Percentiles rank a stretch among this genome's conserved stretches.
Conservation (phyloP, 2,888 invertebrate species). For the Oligia latruncula region DNA sequence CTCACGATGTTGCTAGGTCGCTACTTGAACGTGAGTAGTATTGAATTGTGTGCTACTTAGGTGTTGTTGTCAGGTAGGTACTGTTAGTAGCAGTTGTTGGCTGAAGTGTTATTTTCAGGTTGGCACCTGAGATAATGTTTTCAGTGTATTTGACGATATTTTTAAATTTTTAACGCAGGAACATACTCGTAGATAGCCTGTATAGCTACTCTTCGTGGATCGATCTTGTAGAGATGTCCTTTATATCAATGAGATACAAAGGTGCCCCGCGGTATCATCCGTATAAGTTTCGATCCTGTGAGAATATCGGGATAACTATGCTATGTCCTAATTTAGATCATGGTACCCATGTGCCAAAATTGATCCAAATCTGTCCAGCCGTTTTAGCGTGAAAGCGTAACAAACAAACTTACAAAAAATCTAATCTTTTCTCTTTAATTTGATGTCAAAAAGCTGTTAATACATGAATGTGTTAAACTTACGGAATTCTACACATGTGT, state of each 20-base stretch:
- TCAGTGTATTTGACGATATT: not conserved
- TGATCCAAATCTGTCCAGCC: not conserved
- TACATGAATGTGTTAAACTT: not conserved
- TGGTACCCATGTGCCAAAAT: not conserved
- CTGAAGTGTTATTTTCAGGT: not conserved
- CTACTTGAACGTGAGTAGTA: conserved; percentile 24
- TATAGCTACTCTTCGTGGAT: not conserved
- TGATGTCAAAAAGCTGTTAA: not conserved
- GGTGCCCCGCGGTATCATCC: not conserved
- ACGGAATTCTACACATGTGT: not conserved
- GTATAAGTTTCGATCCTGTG: not conserved
- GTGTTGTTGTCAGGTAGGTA: not conserved
- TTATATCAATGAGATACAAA: not conserved
- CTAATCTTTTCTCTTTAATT: no score
- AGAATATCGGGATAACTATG: not conserved
- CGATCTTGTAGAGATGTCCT: not conserved
- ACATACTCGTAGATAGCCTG: not conserved
- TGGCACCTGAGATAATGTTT: not conserved
- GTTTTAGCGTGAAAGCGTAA: no score
- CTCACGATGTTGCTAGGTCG: conserved; percentile 33
- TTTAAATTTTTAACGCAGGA: not conserved
- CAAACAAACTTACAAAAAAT: no score
- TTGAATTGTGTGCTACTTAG: conserved; percentile 22
- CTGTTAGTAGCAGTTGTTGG: not conserved
- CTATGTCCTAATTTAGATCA: not conserved